Evolutionary conservation across 1,140 invertebrate species (phyloP).

Genomic region (Thalassaphorura encarpata): DNA sequence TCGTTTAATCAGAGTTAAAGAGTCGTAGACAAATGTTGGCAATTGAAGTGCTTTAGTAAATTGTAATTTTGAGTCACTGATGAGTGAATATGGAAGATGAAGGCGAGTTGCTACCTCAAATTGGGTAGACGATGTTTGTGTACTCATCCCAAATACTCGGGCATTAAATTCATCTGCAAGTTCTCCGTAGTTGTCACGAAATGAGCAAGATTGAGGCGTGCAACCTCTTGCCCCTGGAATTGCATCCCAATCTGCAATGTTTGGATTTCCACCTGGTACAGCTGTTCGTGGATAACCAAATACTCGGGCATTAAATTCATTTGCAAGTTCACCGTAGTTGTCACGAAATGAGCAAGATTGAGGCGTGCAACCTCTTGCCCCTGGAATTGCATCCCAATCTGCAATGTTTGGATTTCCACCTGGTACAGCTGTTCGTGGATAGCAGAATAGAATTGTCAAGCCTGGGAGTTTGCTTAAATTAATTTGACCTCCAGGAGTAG

Average conservation of each 20-base stretch:
- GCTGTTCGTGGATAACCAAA: no score
- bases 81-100: not conserved
- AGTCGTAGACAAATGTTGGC: not conserved
- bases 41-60: not conserved
- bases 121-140: not conserved
- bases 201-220: not conserved
- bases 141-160: not conserved
- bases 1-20: not conserved
- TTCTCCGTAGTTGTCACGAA: not conserved
- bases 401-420: not conserved
- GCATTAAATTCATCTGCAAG: not conserved
- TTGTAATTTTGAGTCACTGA: not conserved
- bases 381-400: not conserved
- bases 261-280: no score
- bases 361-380: not conserved
- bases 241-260: not conserved
- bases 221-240: conserved; percentile 1
- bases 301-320: not conserved
- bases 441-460: not conserved
- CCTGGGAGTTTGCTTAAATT: not conserved
- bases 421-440: not conserved
- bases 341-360: not conserved
- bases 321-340: not conserved
- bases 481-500: not conserved
- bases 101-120: not conserved